These are phyloP conservation scores for Tachina grossa DNA, from an alignment of 2,888 invertebrate species.

Conservation along the genomic window DNA sequence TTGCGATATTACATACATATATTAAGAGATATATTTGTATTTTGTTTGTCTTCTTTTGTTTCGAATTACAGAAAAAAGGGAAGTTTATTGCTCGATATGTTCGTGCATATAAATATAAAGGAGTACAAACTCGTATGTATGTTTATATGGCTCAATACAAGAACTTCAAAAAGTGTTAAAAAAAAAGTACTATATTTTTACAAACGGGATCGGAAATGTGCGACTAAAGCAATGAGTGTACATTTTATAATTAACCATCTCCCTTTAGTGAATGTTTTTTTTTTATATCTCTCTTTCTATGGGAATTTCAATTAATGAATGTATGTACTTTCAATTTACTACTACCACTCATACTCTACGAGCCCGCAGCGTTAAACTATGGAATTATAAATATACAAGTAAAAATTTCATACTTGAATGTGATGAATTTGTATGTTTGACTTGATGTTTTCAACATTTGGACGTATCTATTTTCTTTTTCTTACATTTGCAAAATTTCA, in stretches of 20 bases:
- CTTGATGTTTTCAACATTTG: slow-evolving; percentile 52
- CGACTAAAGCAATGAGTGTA: background rate
- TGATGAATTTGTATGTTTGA: slow-evolving; percentile 43
- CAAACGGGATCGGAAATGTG: background rate
- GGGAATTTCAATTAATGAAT: slow-evolving; percentile 59
- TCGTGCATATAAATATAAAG: too few relatives aligned
- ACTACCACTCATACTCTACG: slow-evolving; percentile 30
- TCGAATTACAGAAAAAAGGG: too few relatives aligned
- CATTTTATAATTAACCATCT: background rate
- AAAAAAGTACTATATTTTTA: background rate
- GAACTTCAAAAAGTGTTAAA: background rate
- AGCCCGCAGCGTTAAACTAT: slow-evolving; percentile 43
- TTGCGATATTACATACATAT: too few relatives aligned
- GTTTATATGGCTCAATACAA: too few relatives aligned
- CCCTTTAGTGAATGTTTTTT: slow-evolving; percentile 13
- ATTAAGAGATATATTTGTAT: too few relatives aligned
- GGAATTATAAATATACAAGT: slow-evolving; percentile 29
- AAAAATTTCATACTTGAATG: slow-evolving; percentile 39
- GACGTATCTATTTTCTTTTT: slow-evolving; percentile 69
- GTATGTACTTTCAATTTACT: slow-evolving; percentile 55
- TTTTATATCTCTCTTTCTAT: slow-evolving; percentile 45
- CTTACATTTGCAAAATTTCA: slow-evolving; percentile 68
- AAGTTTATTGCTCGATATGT: too few relatives aligned
- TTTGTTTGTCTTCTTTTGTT: too few relatives aligned
- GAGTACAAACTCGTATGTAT: too few relatives aligned